Percentiles rank a stretch among this genome's conserved stretches.
phyloP scores from a whole-genome alignment of 2,113 vertebrate species.

The Megaleporinus macrocephalus region DNA sequence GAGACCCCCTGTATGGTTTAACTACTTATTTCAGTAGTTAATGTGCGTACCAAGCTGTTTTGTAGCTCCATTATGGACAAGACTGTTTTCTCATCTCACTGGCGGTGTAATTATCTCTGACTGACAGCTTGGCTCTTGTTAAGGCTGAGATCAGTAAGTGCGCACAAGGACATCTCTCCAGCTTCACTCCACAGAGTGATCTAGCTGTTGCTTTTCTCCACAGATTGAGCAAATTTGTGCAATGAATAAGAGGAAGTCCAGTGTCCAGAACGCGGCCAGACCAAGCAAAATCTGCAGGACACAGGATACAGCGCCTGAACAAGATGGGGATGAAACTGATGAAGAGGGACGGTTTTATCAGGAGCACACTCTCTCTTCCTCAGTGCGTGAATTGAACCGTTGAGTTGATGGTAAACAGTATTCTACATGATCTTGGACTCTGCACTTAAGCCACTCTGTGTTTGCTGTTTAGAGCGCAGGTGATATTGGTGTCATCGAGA shows the following conservation, averaged over 20 bases:
- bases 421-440: background rate
- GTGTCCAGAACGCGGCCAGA: constrained; percentile 20
- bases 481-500: constrained; percentile 91
- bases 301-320: background rate
- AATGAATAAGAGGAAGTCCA: constrained; percentile 57
- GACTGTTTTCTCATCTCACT: background rate
- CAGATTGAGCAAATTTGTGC: constrained; percentile 10
- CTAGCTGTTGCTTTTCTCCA: background rate
- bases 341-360: constrained; percentile 27
- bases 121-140: background rate
- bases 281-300: constrained; percentile 39
- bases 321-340: constrained; percentile 44
- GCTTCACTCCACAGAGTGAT: background rate
- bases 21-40: background rate
- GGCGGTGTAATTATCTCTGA: background rate
- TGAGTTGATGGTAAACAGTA: background rate
- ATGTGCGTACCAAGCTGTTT: background rate
- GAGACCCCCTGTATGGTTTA: background rate
- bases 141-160: background rate
- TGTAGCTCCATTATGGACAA: background rate
- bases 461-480: constrained; percentile 73
- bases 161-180: background rate
- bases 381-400: constrained; percentile 36
- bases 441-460: background rate
- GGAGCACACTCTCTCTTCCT: constrained; percentile 36